A percentile compares a stretch with the other conserved stretches of the same genome.
These are phyloP conservation scores for Peromyscus leucopus DNA, from an alignment of 2,113 vertebrate genomes.

Conservation along the genomic window DNA sequence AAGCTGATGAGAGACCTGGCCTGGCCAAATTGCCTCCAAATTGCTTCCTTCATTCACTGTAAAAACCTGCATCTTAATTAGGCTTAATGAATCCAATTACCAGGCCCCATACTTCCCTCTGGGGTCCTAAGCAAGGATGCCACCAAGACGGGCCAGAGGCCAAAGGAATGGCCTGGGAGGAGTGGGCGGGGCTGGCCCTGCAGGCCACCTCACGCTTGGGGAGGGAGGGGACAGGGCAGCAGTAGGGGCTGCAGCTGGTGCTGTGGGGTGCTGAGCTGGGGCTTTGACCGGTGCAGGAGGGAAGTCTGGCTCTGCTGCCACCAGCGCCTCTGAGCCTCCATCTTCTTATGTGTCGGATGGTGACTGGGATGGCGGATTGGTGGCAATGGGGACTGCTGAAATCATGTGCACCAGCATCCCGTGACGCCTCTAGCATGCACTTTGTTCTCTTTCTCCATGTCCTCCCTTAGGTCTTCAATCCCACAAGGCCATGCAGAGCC, in stretches of 20 bases:
- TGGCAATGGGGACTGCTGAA: neutral
- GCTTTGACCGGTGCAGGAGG: neutral
- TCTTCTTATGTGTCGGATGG: neutral
- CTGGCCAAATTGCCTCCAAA: slow-evolving; percentile 45
- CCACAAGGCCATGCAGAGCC: neutral
- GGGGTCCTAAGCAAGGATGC: slow-evolving; percentile 43
- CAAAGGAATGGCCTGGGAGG: neutral
- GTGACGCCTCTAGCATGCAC: rapidly evolving
- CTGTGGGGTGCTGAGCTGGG: neutral
- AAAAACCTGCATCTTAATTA: slow-evolving; percentile 75
- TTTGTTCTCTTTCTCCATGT: neutral
- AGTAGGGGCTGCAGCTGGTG: neutral
- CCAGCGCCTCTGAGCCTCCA: neutral
- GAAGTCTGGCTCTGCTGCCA: neutral
- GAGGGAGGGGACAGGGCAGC: neutral
- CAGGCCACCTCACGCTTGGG: neutral
- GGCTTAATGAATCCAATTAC: slow-evolving; percentile 68
- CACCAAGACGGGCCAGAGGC: slow-evolving; percentile 9
- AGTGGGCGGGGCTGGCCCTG: neutral
- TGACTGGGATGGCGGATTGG: neutral
- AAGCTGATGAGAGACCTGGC: slow-evolving; percentile 7
- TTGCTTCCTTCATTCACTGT: slow-evolving; percentile 65
- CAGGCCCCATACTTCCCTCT: slow-evolving; percentile 55
- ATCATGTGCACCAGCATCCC: neutral
- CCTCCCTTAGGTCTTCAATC: neutral